Evolutionary conservation across 2,888 invertebrate genomes (phyloP).

Genomic region (Acanthosoma haemorrhoidale): DNA sequence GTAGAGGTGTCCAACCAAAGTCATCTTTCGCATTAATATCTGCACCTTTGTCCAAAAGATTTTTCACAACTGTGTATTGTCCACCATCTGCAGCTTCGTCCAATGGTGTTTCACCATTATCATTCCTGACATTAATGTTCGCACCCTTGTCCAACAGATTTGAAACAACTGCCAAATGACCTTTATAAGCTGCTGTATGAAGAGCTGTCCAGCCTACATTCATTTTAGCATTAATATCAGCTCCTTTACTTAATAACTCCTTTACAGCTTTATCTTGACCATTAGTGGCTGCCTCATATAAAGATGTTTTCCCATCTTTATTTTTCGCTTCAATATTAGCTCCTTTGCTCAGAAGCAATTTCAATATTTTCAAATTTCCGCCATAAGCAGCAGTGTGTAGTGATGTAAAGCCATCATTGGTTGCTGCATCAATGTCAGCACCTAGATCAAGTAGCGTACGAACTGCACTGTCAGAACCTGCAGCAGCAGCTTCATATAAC

Average conservation of each 20-base stretch:
- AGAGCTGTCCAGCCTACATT: constrained; percentile 2
- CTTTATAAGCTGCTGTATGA: neutral
- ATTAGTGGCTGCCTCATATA: neutral
- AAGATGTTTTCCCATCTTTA: neutral
- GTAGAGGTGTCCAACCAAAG: neutral
- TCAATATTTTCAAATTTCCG: neutral
- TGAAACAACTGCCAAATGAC: neutral
- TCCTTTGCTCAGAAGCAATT: constrained; percentile 2
- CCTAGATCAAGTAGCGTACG: neutral
- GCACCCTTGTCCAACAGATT: neutral
- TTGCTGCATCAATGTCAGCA: neutral
- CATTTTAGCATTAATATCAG: constrained; percentile 1
- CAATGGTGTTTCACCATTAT: neutral
- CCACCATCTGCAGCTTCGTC: constrained; percentile 2
- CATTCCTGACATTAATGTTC: neutral
- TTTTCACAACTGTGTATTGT: neutral
- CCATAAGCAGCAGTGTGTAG: neutral
- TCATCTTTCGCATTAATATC: neutral
- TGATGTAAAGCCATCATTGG: neutral
- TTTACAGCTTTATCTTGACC: neutral
- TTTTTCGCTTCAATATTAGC: neutral
- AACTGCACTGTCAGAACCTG: neutral
- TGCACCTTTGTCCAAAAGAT: neutral
- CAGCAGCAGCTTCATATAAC: neutral
- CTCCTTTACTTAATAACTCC: neutral